These are phyloP conservation scores for Panopea generosa DNA, from an alignment of 2,888 invertebrate species.

Conservation along the genomic window DNA sequence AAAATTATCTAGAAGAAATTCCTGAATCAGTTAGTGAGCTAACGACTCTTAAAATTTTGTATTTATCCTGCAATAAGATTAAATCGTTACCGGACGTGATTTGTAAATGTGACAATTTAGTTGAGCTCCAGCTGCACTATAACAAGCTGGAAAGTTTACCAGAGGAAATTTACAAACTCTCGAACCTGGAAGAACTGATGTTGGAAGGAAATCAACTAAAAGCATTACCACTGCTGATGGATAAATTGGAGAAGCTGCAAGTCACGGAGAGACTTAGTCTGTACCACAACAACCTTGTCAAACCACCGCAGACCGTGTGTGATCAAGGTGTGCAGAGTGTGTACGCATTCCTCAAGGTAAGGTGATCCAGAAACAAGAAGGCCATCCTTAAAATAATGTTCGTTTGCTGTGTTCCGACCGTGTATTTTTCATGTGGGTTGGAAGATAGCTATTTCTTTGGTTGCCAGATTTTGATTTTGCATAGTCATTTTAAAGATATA, in stretches of 20 bases:
- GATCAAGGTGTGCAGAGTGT: conserved; percentile 72
- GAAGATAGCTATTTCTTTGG: too few relatives aligned
- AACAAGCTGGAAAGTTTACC: conserved; percentile 71
- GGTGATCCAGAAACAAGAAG: too few relatives aligned
- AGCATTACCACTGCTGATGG: conserved; percentile 74
- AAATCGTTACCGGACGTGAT: conserved; percentile 68
- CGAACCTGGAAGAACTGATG: conserved; percentile 71
- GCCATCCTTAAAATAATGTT: neutral
- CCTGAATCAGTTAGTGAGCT: conserved; percentile 68
- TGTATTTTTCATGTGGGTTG: too few relatives aligned
- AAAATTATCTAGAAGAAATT: conserved; percentile 77
- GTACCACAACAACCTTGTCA: conserved; percentile 69
- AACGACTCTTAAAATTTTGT: conserved; percentile 69
- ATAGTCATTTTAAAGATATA: too few relatives aligned
- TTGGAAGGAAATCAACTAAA: conserved; percentile 73
- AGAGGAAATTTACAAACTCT: conserved; percentile 70
- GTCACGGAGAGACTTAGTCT: conserved; percentile 70
- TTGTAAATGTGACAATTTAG: conserved; percentile 66
- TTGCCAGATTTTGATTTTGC: too few relatives aligned
- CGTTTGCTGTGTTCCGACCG: too few relatives aligned
- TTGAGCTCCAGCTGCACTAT: conserved; percentile 60
- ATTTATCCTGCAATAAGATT: conserved; percentile 72
- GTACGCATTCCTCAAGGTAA: conserved; percentile 70
- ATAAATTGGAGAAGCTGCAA: conserved; percentile 70
- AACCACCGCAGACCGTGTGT: conserved; percentile 78